phyloP scores from a whole-genome alignment of 2,797 vertebrate genomes.

The Astyanax mexicanus region DNA sequence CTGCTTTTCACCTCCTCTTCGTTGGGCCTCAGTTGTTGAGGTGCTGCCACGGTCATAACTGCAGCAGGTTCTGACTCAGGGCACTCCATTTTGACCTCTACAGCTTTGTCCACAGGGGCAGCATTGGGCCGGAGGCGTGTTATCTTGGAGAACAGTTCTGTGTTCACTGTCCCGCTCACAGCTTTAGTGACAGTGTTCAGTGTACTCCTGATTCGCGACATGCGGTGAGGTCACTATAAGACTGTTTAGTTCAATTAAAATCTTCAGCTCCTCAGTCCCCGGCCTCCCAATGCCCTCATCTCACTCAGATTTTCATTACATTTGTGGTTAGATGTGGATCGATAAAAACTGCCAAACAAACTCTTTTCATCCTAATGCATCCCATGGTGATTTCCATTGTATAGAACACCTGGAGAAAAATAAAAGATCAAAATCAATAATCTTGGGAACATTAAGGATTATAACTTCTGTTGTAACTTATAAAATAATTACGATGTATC shows the following conservation, averaged over 20 bases:
- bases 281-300: neutral
- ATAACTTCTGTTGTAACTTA: too few species aligned
- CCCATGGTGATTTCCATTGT: constrained; percentile 1
- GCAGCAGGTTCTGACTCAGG: constrained; percentile 19
- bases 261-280: neutral
- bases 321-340: neutral
- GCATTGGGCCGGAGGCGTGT: constrained; percentile 83
- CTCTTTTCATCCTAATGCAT: neutral
- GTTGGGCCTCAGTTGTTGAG: constrained; percentile 62
- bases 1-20: constrained; percentile 7
- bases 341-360: neutral
- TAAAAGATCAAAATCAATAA: too few species aligned
- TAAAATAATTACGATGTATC: too few species aligned
- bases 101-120: constrained; percentile 54
- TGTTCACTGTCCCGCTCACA: constrained; percentile 83
- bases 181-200: constrained; percentile 92
- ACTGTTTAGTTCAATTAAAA: neutral
- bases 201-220: constrained; percentile 93
- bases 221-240: constrained; percentile 70
- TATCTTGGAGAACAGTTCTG: constrained; percentile 88
- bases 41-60: constrained; percentile 59
- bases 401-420: constrained; percentile 18
- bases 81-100: constrained; percentile 59
- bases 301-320: neutral
- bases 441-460: too few species aligned